Base-by-base conservation (phyloP, 2,888 invertebrate genomes). In the Harpalus rufipes region DNA sequence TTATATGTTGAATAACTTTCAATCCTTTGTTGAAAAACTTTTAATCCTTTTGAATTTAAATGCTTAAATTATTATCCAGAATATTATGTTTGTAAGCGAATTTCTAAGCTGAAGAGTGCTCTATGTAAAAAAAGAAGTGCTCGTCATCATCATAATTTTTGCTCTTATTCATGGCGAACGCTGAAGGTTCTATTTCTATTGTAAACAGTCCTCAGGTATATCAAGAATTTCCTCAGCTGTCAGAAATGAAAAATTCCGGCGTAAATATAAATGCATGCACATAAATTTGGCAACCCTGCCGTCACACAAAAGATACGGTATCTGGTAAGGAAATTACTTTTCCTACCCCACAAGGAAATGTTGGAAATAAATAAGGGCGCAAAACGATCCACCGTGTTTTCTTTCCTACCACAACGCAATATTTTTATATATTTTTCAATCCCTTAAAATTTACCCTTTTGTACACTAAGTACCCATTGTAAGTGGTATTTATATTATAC, bases 231-330 rank as follows among this genome's bases (percentile, higher is more conserved):
- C 44, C 44, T 14, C 72, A 18, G 44, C n/a, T 74, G 72, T 74
- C 72, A 74, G 72, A 16, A 18, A 32, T 25, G 41, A 74, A 74
- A 41, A 74, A 44, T 74, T 74, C 44, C 41, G 5, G 21, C 44
- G 12, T 18, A 74, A 74, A 74, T 74, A 74, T 12, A 74, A 74
- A 74, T 74, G 72, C 72, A 74, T 74, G 72, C 72, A 41, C 72
- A 74, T 74, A 74, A 74, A 74, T 74, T 74, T 74, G 44, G 72
- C 32, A 41, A 74, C 41, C 44, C 18, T 39, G 68, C 25, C 12
- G 8, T 41, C 44, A 4, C 44, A 74, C 72, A 74, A 74, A 74
- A 74, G 72, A 74, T 74, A 74, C 21, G 72, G 21, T 74, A 74
- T 74, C 72, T 74, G 44, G 44, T 18, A 74, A 14, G 72, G 72